Conservation (phyloP, 2,113 vertebrate species). For the Cinclus cinclus region DNA sequence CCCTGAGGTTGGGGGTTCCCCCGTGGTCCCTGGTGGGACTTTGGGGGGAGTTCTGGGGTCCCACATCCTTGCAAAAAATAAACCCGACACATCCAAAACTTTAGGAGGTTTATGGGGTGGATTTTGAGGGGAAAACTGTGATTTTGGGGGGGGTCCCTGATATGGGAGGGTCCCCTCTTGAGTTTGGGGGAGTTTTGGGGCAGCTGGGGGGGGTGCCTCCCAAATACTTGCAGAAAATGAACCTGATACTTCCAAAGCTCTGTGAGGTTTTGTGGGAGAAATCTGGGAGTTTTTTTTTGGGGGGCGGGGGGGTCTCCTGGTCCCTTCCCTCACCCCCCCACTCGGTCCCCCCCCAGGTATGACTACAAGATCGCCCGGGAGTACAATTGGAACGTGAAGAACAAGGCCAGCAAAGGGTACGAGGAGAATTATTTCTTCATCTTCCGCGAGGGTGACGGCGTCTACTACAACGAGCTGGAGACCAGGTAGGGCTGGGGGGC, state of each 20-base stretch:
- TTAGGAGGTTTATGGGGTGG: neutral
- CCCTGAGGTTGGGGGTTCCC: neutral
- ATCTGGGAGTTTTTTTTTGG: neutral
- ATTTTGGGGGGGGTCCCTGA: too few relatives aligned
- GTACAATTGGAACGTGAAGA: constrained; percentile 98
- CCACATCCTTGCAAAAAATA: too few relatives aligned
- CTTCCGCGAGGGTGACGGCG: constrained; percentile 90
- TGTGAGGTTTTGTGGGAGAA: neutral
- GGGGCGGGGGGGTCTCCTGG: too few relatives aligned
- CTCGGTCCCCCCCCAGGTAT: constrained; percentile 72
- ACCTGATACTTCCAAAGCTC: neutral
- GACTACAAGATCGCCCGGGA: constrained; percentile 95
- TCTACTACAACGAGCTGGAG: constrained; percentile 95
- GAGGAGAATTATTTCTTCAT: constrained; percentile 98
- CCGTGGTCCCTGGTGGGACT: too few relatives aligned
- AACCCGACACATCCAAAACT: neutral
- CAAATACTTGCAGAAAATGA: too few relatives aligned
- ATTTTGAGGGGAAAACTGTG: too few relatives aligned
- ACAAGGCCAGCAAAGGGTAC: constrained; percentile 96
- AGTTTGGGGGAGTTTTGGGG: too few relatives aligned
- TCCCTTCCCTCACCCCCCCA: too few relatives aligned
- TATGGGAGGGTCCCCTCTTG: too few relatives aligned
- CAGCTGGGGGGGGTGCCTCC: too few relatives aligned
- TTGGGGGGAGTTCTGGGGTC: too few relatives aligned
- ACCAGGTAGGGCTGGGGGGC: constrained; percentile 76